Percentiles rank a stretch among this genome's conserved stretches.
phyloP scores from a whole-genome alignment of 1,140 invertebrate species.

The Conus ventricosus region DNA sequence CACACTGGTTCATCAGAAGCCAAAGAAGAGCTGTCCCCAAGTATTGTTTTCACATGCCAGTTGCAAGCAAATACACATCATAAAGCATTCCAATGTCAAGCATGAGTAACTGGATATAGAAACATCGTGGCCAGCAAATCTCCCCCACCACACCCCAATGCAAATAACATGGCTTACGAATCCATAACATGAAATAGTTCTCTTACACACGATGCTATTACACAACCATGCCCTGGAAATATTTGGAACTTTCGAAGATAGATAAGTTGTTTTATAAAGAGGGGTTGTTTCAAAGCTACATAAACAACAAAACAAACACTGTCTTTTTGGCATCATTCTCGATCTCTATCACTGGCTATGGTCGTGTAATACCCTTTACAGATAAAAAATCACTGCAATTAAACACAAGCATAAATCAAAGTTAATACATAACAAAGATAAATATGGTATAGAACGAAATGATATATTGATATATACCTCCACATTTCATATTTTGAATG shows the following conservation, averaged over 20 bases:
- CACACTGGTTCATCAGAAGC: neutral
- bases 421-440: neutral
- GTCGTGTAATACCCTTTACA: neutral
- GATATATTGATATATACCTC: too few relatives aligned
- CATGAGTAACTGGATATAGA: neutral
- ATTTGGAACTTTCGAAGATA: neutral
- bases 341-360: neutral
- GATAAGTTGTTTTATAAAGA: neutral
- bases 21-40: neutral
- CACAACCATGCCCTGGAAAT: neutral
- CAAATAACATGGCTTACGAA: neutral
- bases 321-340: too few relatives aligned
- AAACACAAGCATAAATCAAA: neutral
- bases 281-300: neutral
- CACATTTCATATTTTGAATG: neutral
- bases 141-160: neutral
- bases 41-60: neutral
- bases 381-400: neutral
- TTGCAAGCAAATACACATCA: neutral
- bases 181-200: neutral
- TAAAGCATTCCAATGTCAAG: neutral
- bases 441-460: neutral
- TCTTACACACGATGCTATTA: neutral
- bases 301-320: neutral
- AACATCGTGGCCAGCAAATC: neutral